Conservation (phyloP, 2,113 vertebrate genomes). For the Anas platyrhynchos region DNA sequence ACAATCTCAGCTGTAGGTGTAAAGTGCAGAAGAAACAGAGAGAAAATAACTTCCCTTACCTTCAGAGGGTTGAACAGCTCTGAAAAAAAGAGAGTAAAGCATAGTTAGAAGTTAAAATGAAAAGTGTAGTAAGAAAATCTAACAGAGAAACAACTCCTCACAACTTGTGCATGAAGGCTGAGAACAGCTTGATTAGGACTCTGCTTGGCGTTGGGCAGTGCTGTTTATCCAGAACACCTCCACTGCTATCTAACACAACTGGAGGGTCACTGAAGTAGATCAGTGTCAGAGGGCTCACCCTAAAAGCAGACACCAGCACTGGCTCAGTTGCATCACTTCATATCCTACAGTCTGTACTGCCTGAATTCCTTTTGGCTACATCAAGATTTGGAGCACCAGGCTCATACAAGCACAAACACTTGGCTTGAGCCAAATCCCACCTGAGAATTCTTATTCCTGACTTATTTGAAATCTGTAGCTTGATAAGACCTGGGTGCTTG, state of each 20-base stretch:
- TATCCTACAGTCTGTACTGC: too few relatives aligned
- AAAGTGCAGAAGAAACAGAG: background rate
- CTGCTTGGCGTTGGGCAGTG: too few relatives aligned
- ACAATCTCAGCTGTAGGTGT: background rate
- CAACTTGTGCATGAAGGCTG: fast-evolving
- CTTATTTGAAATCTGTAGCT: background rate
- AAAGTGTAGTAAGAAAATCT: background rate
- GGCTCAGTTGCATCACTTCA: too few relatives aligned
- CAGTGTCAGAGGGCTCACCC: too few relatives aligned
- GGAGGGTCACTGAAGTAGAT: too few relatives aligned
- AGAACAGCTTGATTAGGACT: background rate
- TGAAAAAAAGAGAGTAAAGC: conserved; percentile 32
- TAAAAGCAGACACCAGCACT: too few relatives aligned
- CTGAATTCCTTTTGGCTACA: too few relatives aligned
- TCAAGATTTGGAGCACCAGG: background rate
- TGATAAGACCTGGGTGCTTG: background rate
- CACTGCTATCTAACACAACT: too few relatives aligned
- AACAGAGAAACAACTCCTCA: background rate
- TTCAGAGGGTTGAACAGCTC: conserved; percentile 80
- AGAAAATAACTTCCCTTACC: conserved; percentile 31
- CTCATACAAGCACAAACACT: background rate
- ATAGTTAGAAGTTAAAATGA: background rate
- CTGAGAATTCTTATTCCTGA: background rate
- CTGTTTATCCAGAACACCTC: too few relatives aligned
- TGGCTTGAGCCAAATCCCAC: background rate